A percentile compares a stretch with the other conserved stretches of the same genome.
Conservation (phyloP, 2,888 invertebrate genomes). For the Limnephilus lunatus region DNA sequence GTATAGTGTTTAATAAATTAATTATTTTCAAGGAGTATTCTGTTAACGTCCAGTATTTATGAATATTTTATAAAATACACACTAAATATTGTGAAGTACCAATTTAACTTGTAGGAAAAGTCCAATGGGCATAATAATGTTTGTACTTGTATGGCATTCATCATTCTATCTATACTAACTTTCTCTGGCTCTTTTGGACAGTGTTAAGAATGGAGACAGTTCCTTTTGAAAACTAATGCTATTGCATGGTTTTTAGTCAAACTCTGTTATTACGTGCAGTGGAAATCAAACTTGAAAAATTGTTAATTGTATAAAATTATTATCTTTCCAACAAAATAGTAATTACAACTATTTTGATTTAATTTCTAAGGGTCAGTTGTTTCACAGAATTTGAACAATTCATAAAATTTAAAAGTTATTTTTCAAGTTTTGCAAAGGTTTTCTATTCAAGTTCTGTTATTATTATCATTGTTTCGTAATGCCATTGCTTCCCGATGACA, state of each 20-base stretch:
- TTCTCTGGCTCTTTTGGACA: constrained; percentile 10
- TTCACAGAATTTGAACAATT: too few species aligned
- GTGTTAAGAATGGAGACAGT: background rate
- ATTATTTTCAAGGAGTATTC: background rate
- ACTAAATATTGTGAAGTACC: background rate
- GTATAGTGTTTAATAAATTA: background rate
- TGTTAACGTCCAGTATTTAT: background rate
- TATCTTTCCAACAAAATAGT: background rate
- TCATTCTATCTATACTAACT: constrained; percentile 16
- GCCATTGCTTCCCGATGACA: too few species aligned
- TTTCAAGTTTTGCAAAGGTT: too few species aligned
- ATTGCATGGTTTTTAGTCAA: constrained; percentile 27
- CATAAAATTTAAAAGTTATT: too few species aligned
- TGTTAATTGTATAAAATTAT: background rate
- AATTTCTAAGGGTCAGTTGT: too few species aligned
- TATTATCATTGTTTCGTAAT: too few species aligned
- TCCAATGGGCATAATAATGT: background rate
- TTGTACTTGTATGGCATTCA: constrained; percentile 10
- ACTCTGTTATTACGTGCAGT: background rate
- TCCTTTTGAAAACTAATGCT: constrained; percentile 31
- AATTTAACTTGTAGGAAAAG: background rate
- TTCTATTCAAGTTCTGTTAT: too few species aligned
- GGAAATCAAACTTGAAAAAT: background rate
- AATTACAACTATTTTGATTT: background rate
- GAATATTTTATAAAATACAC: background rate